These are phyloP conservation scores for Axis porcinus DNA, from an alignment of 2,113 vertebrate species.

Conservation along the genomic window DNA sequence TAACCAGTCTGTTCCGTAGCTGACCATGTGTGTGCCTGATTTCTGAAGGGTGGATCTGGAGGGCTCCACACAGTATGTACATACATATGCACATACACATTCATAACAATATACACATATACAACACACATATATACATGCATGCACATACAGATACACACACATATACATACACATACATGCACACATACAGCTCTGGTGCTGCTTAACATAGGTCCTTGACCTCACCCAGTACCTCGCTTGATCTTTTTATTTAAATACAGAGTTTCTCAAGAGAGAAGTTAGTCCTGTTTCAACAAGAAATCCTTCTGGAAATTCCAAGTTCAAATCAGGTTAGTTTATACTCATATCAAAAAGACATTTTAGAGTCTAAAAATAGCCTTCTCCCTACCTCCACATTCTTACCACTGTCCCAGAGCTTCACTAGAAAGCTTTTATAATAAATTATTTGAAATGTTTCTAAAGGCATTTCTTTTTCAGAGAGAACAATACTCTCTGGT, in stretches of 20 bases:
- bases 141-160: accelerated
- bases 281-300: background rate
- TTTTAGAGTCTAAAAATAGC: constrained; percentile 71
- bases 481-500: constrained; percentile 51
- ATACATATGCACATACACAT: too few species aligned
- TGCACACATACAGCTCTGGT: accelerated
- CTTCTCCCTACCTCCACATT: background rate
- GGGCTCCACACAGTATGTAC: background rate
- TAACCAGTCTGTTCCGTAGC: background rate
- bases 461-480: constrained; percentile 69
- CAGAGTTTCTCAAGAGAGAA: background rate
- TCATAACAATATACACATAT: background rate
- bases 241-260: background rate
- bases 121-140: background rate
- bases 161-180: accelerated
- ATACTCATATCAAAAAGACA: constrained; percentile 44
- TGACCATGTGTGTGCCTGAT: background rate
- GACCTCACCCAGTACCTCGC: background rate
- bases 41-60: background rate
- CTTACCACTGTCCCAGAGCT: constrained; percentile 39
- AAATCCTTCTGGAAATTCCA: constrained; percentile 42
- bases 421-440: constrained; percentile 65
- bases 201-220: background rate
- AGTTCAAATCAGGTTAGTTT: constrained; percentile 44
- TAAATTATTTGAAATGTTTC: constrained; percentile 70